phyloP scores from a whole-genome alignment of 64 coral and sea anemone genomes.

The Platygyra sinensis region DNA sequence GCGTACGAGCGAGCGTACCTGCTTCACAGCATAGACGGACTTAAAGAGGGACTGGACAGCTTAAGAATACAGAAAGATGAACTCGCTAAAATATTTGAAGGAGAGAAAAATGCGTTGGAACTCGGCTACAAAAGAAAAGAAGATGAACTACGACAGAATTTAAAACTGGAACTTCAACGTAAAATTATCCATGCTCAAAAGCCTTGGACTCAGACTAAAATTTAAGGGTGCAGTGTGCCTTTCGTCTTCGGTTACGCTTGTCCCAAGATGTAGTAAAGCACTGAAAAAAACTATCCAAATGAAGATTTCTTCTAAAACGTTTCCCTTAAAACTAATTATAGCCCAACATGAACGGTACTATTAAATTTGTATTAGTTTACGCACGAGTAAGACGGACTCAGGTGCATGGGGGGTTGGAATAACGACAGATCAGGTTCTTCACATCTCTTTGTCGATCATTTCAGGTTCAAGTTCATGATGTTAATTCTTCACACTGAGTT shows the following conservation, averaged over 20 bases:
- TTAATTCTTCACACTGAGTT: too few relatives aligned
- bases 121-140: slow-evolving; percentile 55
- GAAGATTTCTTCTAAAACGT: too few relatives aligned
- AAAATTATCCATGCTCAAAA: slow-evolving; percentile 61
- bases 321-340: too few relatives aligned
- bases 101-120: slow-evolving; percentile 66
- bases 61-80: slow-evolving; percentile 66
- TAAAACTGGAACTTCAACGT: slow-evolving; percentile 42
- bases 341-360: too few relatives aligned
- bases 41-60: slow-evolving; percentile 59
- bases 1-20: slow-evolving; percentile 39
- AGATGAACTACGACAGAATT: slow-evolving; percentile 46
- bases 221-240: background rate
- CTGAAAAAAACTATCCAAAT: too few relatives aligned
- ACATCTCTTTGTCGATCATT: too few relatives aligned
- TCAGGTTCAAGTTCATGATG: too few relatives aligned
- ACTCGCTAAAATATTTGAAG: slow-evolving; percentile 78
- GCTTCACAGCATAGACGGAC: slow-evolving; percentile 33
- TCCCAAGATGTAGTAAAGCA: too few relatives aligned
- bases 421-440: too few relatives aligned
- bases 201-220: slow-evolving; percentile 49
- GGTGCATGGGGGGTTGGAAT: too few relatives aligned
- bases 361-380: too few relatives aligned
- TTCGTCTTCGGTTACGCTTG: background rate
- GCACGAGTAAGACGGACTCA: too few relatives aligned